Conservation (phyloP, 2,113 vertebrate genomes). For the Stigmatopora nigra region DNA sequence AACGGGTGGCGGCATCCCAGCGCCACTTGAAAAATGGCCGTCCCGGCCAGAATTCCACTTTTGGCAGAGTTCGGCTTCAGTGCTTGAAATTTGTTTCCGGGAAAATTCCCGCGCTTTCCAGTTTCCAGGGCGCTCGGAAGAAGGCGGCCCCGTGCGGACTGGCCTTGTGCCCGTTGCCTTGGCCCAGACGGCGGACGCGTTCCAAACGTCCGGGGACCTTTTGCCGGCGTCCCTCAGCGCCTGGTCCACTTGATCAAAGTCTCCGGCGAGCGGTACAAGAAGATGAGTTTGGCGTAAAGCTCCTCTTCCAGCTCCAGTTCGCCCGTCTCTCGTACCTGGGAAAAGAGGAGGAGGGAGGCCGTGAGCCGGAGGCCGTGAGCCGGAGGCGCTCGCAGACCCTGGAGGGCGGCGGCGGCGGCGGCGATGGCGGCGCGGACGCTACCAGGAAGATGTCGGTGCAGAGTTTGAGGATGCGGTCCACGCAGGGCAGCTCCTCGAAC, state of each 20-base stretch:
- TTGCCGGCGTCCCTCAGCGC: background rate
- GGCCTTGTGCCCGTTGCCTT: no score
- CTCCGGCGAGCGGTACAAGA: conserved; percentile 96
- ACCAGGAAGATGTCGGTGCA: conserved; percentile 97
- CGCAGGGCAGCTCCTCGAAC: conserved; percentile 97
- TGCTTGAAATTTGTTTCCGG: no score
- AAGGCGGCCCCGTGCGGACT: no score
- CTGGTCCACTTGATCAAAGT: conserved; percentile 98
- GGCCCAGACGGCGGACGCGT: background rate
- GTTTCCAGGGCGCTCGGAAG: no score
- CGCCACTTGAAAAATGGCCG: no score
- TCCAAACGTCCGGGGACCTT: background rate
- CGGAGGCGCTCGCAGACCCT: no score
- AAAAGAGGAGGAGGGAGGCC: background rate
- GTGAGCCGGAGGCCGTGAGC: no score
- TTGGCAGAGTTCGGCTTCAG: background rate
- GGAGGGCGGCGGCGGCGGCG: no score
- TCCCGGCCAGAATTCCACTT: background rate
- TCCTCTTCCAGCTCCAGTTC: conserved; percentile 97
- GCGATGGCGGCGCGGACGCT: background rate
- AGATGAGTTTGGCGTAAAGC: conserved; percentile 93
- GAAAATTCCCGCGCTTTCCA: background rate
- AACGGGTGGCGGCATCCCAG: no score
- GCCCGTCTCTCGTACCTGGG: conserved; percentile 82
- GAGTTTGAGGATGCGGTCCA: conserved; percentile 93